A percentile compares a stretch with the other conserved stretches of the same genome.
Evolutionary conservation across 2,797 vertebrate species (phyloP).

Genomic region (Sarcoramphus papa): DNA sequence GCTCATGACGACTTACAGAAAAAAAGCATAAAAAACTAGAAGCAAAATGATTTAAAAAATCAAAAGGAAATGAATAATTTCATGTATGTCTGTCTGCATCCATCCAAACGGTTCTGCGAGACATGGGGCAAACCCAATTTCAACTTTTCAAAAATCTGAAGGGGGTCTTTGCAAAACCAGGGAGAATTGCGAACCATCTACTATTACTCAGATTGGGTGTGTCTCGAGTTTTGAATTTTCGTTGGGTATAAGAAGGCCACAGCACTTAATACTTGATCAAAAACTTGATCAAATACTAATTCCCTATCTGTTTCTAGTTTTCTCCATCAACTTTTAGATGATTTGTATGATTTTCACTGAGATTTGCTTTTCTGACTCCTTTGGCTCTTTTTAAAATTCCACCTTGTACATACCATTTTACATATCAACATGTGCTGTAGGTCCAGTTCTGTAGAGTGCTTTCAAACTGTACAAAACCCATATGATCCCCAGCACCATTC

Average conservation of each 20-base stretch:
- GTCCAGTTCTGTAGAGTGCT: background rate
- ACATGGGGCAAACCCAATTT: background rate
- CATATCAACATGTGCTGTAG: background rate
- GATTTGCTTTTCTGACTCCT: background rate
- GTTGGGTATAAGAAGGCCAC: background rate
- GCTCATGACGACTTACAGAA: background rate
- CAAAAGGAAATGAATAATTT: background rate
- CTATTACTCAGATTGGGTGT: background rate
- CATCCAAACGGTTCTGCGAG: accelerated
- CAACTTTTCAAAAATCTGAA: background rate
- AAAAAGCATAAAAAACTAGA: background rate
- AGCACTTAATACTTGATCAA: background rate
- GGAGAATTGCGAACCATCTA: background rate
- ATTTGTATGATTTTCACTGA: background rate
- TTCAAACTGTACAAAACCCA: background rate
- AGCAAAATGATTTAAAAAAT: background rate
- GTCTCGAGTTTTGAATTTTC: background rate
- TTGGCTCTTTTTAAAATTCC: background rate
- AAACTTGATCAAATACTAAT: background rate
- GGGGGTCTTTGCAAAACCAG: background rate
- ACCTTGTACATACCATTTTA: background rate
- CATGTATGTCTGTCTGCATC: background rate
- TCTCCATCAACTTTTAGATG: background rate
- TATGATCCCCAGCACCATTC: background rate
- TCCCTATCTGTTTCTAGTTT: background rate